Base-by-base conservation (phyloP, 2,797 vertebrate species). In the Tenualosa ilisha region DNA sequence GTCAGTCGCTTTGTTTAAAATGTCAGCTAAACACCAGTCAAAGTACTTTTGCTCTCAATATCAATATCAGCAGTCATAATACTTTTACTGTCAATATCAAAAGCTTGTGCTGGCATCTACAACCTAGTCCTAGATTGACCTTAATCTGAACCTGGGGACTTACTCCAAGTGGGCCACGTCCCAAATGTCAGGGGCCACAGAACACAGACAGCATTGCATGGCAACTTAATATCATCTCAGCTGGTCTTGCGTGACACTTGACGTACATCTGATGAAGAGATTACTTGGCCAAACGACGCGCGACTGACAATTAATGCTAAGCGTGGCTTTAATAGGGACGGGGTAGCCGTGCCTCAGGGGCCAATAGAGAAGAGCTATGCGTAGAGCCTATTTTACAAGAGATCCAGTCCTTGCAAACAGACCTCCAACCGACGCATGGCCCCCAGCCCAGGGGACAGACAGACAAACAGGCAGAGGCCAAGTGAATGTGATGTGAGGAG, bases 251-350 rank as follows among this genome's bases (percentile, higher is more conserved):
- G 40, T 79, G 72, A 43, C 40, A 79, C 72, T 20, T 79, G 72
- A 79, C 72, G 40, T 79, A 11, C 40, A 22, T 46, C 72, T 79
- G 40, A 79, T 79, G 72, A 79, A 79, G 72, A 46, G 37, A 79
- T 79, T 79, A 79, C 72, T 8, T 15, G 6, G 40, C 37, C 17
- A 79, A 26, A 43, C 37, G 17, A 79, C 40, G 40, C 17, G 8
- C 17, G 37, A 6, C 72, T 79, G 72, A 79, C 72, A 79, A 79
- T 46, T 79, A 79, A 79, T 79, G 72, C 72, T 79, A 79, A 46
- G 72, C 26, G 40, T 79, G 26, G 72, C 72, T 79, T 79, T 79
- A 79, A 79, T 20, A 46, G 72, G 13, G 37, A n/a, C 72, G 20
- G 20, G 72, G 7, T 43, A 43, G 20, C 37, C 72, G 37, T 79